Evolutionary conservation across 2,888 invertebrate genomes (phyloP).

Genomic region (Pachymerium ferrugineum): DNA sequence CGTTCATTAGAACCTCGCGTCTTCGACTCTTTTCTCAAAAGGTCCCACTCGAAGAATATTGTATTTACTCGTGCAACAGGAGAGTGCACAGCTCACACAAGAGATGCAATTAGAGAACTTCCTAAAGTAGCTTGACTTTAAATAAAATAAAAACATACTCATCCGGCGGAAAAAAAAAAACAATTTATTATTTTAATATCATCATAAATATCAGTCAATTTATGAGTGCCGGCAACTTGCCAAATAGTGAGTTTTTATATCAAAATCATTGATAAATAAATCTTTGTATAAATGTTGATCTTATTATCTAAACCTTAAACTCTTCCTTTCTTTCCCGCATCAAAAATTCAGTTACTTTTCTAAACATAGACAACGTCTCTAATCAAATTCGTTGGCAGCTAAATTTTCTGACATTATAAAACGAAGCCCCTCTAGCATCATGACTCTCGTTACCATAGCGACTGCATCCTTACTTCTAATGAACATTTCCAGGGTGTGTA

Average conservation of each 20-base stretch:
- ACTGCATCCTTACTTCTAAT: background rate
- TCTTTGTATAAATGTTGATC: too few species aligned
- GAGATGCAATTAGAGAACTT: background rate
- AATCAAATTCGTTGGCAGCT: background rate
- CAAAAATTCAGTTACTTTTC: background rate
- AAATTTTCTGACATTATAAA: background rate
- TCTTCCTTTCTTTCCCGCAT: background rate
- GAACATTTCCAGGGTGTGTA: background rate
- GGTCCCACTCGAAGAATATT: conserved; percentile 3
- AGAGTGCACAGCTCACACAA: background rate
- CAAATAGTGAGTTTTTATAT: too few species aligned
- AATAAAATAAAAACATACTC: too few species aligned
- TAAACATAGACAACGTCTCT: background rate
- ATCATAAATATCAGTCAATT: too few species aligned
- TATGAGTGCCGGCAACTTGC: too few species aligned
- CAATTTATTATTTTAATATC: too few species aligned
- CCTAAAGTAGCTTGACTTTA: background rate
- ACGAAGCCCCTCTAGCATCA: background rate
- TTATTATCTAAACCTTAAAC: background rate
- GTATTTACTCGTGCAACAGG: background rate
- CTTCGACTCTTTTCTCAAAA: background rate
- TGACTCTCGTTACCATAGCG: background rate
- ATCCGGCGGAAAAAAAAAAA: too few species aligned
- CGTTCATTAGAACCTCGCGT: background rate
- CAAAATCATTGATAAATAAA: too few species aligned